Conservation (phyloP, 1,140 invertebrate species). For the Drosophila orosa region DNA sequence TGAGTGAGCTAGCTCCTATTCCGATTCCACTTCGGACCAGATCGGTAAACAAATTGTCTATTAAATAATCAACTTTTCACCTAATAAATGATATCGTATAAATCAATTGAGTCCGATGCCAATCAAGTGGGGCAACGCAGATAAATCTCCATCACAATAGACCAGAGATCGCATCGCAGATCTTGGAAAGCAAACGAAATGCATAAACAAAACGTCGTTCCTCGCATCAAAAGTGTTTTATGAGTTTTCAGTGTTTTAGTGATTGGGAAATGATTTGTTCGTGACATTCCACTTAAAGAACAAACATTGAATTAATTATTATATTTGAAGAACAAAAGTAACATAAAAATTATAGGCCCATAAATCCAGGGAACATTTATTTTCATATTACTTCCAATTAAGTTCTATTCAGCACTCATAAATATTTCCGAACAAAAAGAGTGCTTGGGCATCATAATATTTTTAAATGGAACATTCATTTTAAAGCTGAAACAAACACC, state of each 20-base stretch:
- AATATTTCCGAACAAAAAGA: background rate
- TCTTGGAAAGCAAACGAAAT: conserved; percentile 40
- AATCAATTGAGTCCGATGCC: conserved; percentile 79
- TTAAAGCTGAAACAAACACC: background rate
- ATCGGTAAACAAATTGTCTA: conserved; percentile 73
- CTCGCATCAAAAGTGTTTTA: conserved; percentile 58
- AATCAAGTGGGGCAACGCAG: conserved; percentile 73
- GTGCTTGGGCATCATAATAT: background rate
- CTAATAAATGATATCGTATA: conserved; percentile 79
- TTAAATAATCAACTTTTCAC: conserved; percentile 63
- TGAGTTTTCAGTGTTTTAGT: conserved; percentile 47
- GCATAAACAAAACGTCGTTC: conserved; percentile 37
- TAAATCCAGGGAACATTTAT: background rate
- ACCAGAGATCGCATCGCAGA: conserved; percentile 35
- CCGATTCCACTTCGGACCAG: conserved; percentile 24
- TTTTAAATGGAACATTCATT: conserved; percentile 1
- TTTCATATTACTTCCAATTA: conserved; percentile 2
- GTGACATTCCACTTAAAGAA: conserved; percentile 9
- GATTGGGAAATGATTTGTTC: conserved; percentile 33
- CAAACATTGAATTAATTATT: conserved; percentile 17
- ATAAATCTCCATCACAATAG: conserved; percentile 72
- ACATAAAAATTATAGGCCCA: background rate
- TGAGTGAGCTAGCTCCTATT: conserved; percentile 25
- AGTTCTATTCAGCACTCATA: background rate
- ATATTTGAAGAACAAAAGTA: conserved; percentile 17